phyloP scores from a whole-genome alignment of 2,888 invertebrate species.

The Lepetodrilus schrolli region DNA sequence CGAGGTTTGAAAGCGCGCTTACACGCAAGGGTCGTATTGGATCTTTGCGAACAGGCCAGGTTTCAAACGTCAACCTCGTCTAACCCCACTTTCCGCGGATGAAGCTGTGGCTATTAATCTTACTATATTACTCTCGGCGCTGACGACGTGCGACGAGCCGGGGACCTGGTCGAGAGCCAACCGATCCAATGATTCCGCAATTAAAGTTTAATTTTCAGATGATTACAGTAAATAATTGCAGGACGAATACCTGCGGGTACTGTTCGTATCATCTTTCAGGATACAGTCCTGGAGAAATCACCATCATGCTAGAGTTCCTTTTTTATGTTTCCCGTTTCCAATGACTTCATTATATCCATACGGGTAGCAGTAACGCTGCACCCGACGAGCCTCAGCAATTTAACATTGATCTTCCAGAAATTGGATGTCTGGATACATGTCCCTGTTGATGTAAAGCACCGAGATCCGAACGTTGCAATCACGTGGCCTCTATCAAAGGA shows the following conservation, averaged over 20 bases:
- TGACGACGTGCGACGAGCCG: not conserved
- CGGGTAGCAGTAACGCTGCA: not conserved
- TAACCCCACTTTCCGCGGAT: constrained; percentile 5
- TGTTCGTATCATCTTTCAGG: not conserved
- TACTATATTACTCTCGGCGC: not conserved
- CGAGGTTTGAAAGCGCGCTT: not conserved
- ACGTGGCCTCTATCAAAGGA: not conserved
- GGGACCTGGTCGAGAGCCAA: not conserved
- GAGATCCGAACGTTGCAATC: not conserved
- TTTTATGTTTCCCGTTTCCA: constrained; percentile 23
- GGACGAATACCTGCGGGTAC: constrained; percentile 10
- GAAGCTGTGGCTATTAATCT: constrained; percentile 16
- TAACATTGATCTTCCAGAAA: not conserved
- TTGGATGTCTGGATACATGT: not conserved
- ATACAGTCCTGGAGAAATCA: not conserved
- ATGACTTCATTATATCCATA: constrained; percentile 13
- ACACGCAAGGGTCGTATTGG: constrained; percentile 10
- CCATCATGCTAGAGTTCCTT: not conserved
- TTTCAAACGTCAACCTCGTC: constrained; percentile 6
- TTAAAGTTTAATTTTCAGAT: constrained; percentile 27
- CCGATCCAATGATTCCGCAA: constrained; percentile 5
- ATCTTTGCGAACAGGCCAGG: not conserved
- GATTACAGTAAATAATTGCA: constrained; percentile 26
- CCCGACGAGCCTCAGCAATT: not conserved
- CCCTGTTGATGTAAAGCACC: not conserved